Base-by-base conservation (phyloP, 2,797 vertebrate genomes). In the Channallabes apus region DNA sequence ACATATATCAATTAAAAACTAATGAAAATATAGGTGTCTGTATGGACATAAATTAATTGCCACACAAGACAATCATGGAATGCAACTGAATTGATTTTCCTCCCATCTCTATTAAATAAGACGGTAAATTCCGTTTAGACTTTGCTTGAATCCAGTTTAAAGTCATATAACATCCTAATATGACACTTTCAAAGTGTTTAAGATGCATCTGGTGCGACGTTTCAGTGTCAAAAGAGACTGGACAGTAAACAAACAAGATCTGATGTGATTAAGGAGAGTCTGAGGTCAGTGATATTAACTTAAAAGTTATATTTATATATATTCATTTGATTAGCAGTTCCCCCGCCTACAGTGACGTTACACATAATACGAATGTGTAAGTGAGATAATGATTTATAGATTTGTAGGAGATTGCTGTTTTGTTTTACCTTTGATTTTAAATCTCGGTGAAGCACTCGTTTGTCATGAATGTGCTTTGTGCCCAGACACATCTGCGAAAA, bases 361-460 rank as follows among this genome's bases (percentile, higher is more conserved):
- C 54, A 76, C 11, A 17, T 12, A 76, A 58, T 56, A 29, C 58
- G 51, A 56, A 76, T 61, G 58, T 59, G 22, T 8, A 61, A 61
- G 51, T 1, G 2, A 38, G 32, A 24, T 14, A 78, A 51, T 54
- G 51, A 54, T 54, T 54, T 54, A 54, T 14, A 54, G 51, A 54
- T 3, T 54, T 54, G 51, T 54, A 14, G 3, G 12, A 15, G 4
- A 71, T 24, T 61, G 17, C 29, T 27, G 51, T 24, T 32, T 18
- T 51, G 22, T 71, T 58, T 92, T 90, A 98, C 98, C 96, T 98
- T 98, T 67, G 97, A 97, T 89, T 99, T 99, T 88, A 99, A 95
- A 90, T 99, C 98, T 91, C 97, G 94, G 92, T 99, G 98, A 81
- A 98, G 91, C 59, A 98, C 96, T 71, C 91, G 91, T 85, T 96